A percentile compares a stretch with the other conserved stretches of the same genome.
These are phyloP conservation scores for Urocyon cinereoargenteus DNA, from an alignment of 2,797 vertebrate genomes.

Conservation along the genomic window DNA sequence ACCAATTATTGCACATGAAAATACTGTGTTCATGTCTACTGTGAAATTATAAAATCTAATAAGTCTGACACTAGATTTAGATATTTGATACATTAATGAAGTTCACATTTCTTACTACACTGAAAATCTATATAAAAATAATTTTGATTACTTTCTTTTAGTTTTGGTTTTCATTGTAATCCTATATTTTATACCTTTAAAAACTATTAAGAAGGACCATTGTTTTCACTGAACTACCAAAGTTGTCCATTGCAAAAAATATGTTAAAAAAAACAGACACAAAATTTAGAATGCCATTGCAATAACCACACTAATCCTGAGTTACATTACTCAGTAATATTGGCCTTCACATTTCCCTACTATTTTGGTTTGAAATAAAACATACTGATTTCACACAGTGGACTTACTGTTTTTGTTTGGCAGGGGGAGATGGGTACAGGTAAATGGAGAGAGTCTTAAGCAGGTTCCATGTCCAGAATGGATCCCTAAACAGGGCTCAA, in stretches of 20 bases:
- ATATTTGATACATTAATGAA: neutral
- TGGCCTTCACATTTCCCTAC: neutral
- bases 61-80: neutral
- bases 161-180: neutral
- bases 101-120: neutral
- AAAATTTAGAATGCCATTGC: too few species aligned
- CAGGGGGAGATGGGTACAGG: too few species aligned
- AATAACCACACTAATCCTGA: neutral
- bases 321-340: neutral
- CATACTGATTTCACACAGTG: neutral
- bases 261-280: neutral
- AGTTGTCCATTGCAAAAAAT: neutral
- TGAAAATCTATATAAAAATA: neutral
- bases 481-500: too few species aligned
- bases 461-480: too few species aligned
- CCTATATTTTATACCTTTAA: neutral
- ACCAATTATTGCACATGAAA: neutral
- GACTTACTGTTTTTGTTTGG: too few species aligned
- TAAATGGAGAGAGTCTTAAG: too few species aligned
- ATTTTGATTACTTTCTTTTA: neutral
- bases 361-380: neutral
- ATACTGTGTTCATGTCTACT: neutral
- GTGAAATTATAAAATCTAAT: neutral
- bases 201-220: neutral
- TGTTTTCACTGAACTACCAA: neutral